A percentile compares a stretch with the other conserved stretches of the same genome.
Conservation (phyloP, 2,888 invertebrate species). For the Rhogogaster chlorosoma region DNA sequence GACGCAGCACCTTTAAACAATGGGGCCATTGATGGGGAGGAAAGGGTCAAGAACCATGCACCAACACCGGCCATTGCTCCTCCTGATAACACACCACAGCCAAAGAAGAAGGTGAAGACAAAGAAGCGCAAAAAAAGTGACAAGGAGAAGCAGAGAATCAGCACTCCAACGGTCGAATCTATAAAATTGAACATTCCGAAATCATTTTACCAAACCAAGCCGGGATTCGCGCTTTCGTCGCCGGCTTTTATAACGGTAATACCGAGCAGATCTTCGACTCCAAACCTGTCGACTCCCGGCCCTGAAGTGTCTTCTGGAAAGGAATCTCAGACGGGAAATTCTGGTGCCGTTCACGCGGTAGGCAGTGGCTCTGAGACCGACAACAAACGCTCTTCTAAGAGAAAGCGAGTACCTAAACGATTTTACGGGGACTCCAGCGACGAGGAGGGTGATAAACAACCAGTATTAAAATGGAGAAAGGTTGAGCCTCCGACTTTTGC, state of each 20-base stretch:
- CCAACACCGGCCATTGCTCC: slow-evolving; percentile 54
- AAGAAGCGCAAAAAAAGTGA: slow-evolving; percentile 82
- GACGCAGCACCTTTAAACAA: slow-evolving; percentile 70
- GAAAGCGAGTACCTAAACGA: slow-evolving; percentile 89
- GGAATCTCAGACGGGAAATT: slow-evolving; percentile 50
- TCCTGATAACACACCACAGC: slow-evolving; percentile 70
- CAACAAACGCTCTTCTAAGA: slow-evolving; percentile 87
- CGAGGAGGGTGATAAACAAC: slow-evolving; percentile 85
- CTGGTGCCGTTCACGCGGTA: slow-evolving; percentile 57
- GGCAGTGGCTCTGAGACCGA: slow-evolving; percentile 80
- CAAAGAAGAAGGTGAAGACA: slow-evolving; percentile 79
- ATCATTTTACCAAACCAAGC: slow-evolving; percentile 73
- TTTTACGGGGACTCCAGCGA: slow-evolving; percentile 94
- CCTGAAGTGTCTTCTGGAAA: slow-evolving; percentile 44
- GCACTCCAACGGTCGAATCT: slow-evolving; percentile 78
- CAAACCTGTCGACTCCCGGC: slow-evolving; percentile 59
- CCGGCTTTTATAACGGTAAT: slow-evolving; percentile 59
- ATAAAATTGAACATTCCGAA: slow-evolving; percentile 83
- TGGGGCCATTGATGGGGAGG: slow-evolving; percentile 74
- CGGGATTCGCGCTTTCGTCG: slow-evolving; percentile 58
- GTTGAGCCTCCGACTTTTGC: slow-evolving; percentile 81
- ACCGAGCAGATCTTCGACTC: slow-evolving; percentile 62
- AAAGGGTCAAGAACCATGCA: slow-evolving; percentile 73
- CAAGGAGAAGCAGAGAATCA: slow-evolving; percentile 64
- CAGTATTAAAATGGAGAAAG: slow-evolving; percentile 87